A percentile compares a stretch with the other conserved stretches of the same genome.
These are phyloP conservation scores for Mantis religiosa DNA, from an alignment of 2,888 invertebrate genomes.

Conservation along the genomic window DNA sequence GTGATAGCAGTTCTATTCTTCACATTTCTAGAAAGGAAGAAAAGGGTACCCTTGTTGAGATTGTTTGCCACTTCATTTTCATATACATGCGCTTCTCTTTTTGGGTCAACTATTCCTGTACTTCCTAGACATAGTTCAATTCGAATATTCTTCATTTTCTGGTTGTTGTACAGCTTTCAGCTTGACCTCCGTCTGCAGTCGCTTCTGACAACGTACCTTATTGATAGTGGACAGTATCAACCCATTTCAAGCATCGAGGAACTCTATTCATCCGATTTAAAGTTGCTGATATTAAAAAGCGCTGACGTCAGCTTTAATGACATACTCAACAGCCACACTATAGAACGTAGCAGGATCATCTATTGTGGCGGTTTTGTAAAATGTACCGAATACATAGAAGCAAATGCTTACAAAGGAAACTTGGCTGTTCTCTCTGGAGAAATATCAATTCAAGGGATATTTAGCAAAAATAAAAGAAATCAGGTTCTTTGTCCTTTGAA, in stretches of 20 bases:
- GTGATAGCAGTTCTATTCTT: not conserved
- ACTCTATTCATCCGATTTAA: not conserved
- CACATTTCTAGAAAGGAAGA: not conserved
- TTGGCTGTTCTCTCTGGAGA: not conserved
- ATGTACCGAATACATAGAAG: not conserved
- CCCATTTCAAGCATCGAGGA: not conserved
- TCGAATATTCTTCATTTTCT: not conserved
- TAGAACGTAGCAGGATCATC: not conserved
- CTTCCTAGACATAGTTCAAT: not conserved
- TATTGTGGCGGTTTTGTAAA: not conserved
- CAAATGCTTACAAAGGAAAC: not conserved
- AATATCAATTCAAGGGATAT: not conserved
- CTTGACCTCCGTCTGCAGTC: not conserved
- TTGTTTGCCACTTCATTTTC: not conserved
- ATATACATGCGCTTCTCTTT: not conserved
- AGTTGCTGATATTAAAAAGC: not conserved
- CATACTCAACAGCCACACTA: not conserved
- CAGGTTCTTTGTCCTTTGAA: not conserved
- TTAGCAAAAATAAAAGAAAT: not conserved
- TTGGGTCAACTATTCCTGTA: not conserved
- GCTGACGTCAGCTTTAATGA: not conserved
- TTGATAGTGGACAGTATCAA: not conserved
- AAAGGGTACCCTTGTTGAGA: not conserved
- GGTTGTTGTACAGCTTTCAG: not conserved
- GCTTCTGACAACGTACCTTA: not conserved